These are phyloP conservation scores for Paracanthobrama guichenoti DNA, from an alignment of 2,113 vertebrate species.

Conservation along the genomic window DNA sequence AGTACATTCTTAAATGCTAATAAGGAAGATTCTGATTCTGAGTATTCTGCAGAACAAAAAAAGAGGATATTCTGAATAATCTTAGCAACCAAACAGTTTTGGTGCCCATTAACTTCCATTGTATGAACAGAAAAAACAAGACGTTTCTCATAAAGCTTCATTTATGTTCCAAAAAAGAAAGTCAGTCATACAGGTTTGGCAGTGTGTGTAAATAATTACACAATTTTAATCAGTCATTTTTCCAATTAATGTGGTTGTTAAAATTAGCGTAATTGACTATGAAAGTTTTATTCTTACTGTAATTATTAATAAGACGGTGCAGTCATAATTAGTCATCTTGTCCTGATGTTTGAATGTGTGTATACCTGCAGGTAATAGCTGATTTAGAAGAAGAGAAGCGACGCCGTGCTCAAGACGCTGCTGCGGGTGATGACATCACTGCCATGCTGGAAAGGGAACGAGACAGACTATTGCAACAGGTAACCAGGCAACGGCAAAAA, in stretches of 20 bases:
- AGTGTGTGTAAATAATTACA: neutral
- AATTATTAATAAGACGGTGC: neutral
- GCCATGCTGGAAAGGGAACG: slow-evolving; percentile 92
- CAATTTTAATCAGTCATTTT: neutral
- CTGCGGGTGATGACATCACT: slow-evolving; percentile 88
- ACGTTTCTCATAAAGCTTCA: neutral
- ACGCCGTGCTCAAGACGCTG: slow-evolving; percentile 84
- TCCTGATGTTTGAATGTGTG: slow-evolving; percentile 34
- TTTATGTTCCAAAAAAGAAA: neutral
- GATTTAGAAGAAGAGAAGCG: slow-evolving; percentile 92
- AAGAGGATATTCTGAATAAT: too few relatives aligned
- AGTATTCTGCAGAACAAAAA: too few relatives aligned
- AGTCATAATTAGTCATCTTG: neutral
- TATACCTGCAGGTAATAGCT: slow-evolving; percentile 82
- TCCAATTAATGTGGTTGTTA: neutral
- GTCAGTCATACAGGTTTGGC: neutral
- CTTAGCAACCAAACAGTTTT: too few relatives aligned
- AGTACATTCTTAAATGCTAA: too few relatives aligned
- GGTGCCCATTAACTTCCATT: too few relatives aligned
- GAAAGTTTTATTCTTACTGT: neutral
- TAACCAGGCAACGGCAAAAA: slow-evolving; percentile 62
- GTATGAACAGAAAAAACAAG: too few relatives aligned
- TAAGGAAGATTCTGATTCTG: too few relatives aligned
- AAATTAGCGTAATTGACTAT: neutral
- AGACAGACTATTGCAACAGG: slow-evolving; percentile 93